Base-by-base conservation (phyloP, 2,113 vertebrate species). In the Trinectes maculatus region DNA sequence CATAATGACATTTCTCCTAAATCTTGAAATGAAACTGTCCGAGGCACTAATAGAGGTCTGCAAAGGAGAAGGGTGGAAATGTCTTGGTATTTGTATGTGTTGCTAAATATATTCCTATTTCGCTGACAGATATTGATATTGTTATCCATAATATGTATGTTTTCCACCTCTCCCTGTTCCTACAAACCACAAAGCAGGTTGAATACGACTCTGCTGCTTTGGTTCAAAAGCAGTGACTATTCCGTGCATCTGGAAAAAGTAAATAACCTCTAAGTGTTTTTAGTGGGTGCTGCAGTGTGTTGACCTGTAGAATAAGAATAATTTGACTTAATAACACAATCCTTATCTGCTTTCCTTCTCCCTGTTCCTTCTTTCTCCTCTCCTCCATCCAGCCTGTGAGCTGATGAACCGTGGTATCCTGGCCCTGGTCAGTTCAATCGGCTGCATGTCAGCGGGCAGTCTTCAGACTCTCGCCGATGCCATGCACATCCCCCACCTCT, bases 401-500 rank as follows among this genome's bases (percentile, higher is more conserved):
- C 93, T 99, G 81, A 99, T 99, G 98, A 98, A 98, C 89, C 95
- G 98, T 68, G 98, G 98, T 48, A 99, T 99, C 88, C 85, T 99
- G 86, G 98, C 98, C 40, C 92, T 99, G 21, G 96, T 99, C 85
- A 99, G 96, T 91, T 99, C 97, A 54, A 98, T 98, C 2, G 96
- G 97, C 66, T 99, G 98, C 89, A 98, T 97, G 0, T 98, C 97
- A 3, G 97, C 97, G 0, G 94, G 96, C 8, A 97, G 96, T 13
- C 94, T 99, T 52, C 96, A 98, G 86, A 96, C 97, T 0, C 80
- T 99, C 89, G 93, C 97, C 3, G 95, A 99, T 19, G 96, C 97
- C 80, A 99, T 99, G 98, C 98, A 99, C 79, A 99, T 99, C 80
- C 98, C 98, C 26, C 98, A 98, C 81, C 96, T 99, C 76, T 98